Evolutionary conservation across 2,888 invertebrate genomes (phyloP).

Genomic region (Steromphala cineraria): DNA sequence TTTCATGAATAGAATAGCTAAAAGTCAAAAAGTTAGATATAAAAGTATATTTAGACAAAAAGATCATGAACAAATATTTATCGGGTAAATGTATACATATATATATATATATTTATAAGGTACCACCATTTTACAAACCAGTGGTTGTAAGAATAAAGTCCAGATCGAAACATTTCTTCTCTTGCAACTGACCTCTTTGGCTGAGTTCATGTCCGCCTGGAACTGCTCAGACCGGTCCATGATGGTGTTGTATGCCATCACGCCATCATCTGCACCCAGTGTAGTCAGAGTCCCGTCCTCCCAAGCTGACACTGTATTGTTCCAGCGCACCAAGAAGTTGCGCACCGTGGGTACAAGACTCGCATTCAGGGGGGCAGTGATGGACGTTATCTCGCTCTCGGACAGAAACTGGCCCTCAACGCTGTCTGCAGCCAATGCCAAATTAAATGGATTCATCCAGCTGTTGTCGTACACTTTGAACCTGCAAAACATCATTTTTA

Average conservation of each 20-base stretch:
- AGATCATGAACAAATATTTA: too few relatives aligned
- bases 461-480: slow-evolving; percentile 27
- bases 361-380: slow-evolving; percentile 22
- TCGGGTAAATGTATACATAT: too few relatives aligned
- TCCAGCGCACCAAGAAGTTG: slow-evolving; percentile 41
- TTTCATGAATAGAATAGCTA: too few relatives aligned
- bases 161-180: too few relatives aligned
- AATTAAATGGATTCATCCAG: slow-evolving; percentile 37
- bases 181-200: slow-evolving; percentile 27
- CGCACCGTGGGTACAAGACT: slow-evolving; percentile 20
- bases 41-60: too few relatives aligned
- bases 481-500: slow-evolving; percentile 14
- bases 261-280: neutral
- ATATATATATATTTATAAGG: too few relatives aligned
- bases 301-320: slow-evolving; percentile 44
- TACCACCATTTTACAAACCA: too few relatives aligned
- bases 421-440: slow-evolving; percentile 34
- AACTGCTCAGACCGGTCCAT: slow-evolving; percentile 26
- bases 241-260: slow-evolving; percentile 28
- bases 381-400: slow-evolving; percentile 15
- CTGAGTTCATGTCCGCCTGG: slow-evolving; percentile 24
- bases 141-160: too few relatives aligned
- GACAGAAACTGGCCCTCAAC: slow-evolving; percentile 27
- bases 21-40: too few relatives aligned
- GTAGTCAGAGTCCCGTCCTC: slow-evolving; percentile 33